Evolutionary conservation across 2,888 invertebrate genomes (phyloP).

Genomic region (Epirrhoe tristata): DNA sequence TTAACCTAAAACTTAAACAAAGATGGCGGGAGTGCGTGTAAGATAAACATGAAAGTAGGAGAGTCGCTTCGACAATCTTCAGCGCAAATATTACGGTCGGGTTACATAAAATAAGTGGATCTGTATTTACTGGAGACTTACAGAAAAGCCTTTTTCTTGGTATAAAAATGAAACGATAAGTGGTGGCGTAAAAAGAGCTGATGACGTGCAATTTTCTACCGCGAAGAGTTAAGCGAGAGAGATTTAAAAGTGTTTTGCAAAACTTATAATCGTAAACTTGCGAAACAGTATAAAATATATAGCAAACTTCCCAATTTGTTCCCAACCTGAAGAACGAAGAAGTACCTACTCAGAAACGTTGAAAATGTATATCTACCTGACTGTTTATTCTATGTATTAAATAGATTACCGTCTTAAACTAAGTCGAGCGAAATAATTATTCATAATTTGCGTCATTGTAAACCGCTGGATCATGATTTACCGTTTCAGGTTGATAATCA

Average conservation of each 20-base stretch:
- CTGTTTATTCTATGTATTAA: not conserved
- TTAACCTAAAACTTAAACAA: conserved; percentile 41
- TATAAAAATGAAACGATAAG: conserved; percentile 5
- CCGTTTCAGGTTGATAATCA: not conserved
- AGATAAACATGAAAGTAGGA: conserved; percentile 34
- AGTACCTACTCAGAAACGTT: not conserved
- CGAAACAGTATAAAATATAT: not conserved
- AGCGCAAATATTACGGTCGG: conserved; percentile 38
- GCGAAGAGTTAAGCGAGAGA: not conserved
- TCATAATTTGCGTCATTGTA: not conserved
- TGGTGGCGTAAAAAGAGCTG: not conserved
- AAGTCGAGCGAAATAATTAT: not conserved
- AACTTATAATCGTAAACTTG: not conserved
- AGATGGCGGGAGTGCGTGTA: conserved; percentile 28
- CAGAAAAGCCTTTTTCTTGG: conserved; percentile 4
- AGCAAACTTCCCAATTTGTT: not conserved
- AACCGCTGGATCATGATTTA: not conserved
- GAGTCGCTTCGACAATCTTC: conserved; percentile 32
- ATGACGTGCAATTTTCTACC: not conserved
- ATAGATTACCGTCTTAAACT: not conserved
- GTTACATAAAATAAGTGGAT: conserved; percentile 26
- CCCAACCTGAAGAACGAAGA: not conserved
- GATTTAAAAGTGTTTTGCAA: not conserved
- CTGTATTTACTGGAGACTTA: conserved; percentile 14
- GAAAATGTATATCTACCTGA: not conserved